Evolutionary conservation across 2,113 vertebrate genomes (phyloP), one percentile per base, ranked within the genome.

Genomic region (Shinisaurus crocodilurus): DNA sequence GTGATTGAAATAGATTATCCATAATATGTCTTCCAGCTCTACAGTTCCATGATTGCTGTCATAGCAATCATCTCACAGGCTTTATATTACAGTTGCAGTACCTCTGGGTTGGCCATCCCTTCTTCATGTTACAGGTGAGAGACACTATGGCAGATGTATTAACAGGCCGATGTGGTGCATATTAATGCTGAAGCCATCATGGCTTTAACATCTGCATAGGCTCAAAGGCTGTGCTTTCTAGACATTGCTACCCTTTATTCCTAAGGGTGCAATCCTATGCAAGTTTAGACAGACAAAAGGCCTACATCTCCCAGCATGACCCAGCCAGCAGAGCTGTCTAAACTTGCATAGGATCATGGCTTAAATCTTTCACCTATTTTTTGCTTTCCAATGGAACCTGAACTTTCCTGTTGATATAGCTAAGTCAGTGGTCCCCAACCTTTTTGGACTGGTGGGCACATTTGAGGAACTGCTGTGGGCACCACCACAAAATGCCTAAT

Each of bases 81-180:
- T 89, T 88, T 60, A 70, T 82, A 82, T 89, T 89, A 72, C n/a
- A 57, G 43, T 72, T 32, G 25, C 15, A 72, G 79, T 57, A 43
- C 27, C 34, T 70, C 75, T 88, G n/a, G 87, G 16, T 60, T 82
- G 82, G 70, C 67, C 50, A 72, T 57, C 48, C 27, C 15, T 37
- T 88, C 32, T n/a, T 70, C 43, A 40, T 43, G 82, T 72, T 57
- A 48, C 40, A 79, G 20, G 45, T 40, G 81, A 60, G 45, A 37
- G 29, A 77, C 34, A 25, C 45, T 72, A 18, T 45, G 81, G 23
- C n/a, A 81, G 9, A 50, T 7, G 79, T 79, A 70, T 29, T 70
- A 32, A 81, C n/a, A 34, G 40, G 45, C 16, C 79, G 57, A 9
- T 9, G 5, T 57, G 25, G 48, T 57, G 87, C 65, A 18, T 82